Evolutionary conservation across 1,140 invertebrate genomes (phyloP).

Genomic region (Pararge aegeria): DNA sequence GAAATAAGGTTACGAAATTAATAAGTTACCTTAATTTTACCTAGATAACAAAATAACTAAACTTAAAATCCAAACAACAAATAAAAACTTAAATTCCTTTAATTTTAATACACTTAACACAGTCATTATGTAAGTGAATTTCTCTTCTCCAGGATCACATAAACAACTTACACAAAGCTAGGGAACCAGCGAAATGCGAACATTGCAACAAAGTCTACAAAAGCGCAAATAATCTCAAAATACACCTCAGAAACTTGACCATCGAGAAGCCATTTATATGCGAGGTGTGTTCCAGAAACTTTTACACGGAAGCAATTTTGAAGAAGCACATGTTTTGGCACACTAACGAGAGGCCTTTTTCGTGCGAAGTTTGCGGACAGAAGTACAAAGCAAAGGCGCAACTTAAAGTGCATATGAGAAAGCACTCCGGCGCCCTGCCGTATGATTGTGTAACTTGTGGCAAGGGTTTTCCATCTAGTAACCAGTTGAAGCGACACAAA

Average conservation of each 20-base stretch:
- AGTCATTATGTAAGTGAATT: too few species aligned
- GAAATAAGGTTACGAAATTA: too few species aligned
- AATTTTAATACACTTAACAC: too few species aligned
- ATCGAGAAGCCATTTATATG: conserved; percentile 44
- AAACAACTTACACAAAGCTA: conserved; percentile 33
- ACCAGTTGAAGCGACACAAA: neutral
- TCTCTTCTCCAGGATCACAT: conserved; percentile 16
- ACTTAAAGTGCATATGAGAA: conserved; percentile 44
- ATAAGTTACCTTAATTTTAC: too few species aligned
- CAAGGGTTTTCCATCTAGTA: neutral
- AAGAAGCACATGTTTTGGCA: conserved; percentile 54
- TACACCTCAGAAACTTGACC: conserved; percentile 39
- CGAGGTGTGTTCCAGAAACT: conserved; percentile 49
- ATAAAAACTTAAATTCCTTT: too few species aligned
- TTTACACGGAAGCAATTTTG: conserved; percentile 28
- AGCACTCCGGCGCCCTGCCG: conserved; percentile 35
- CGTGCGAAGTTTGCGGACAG: conserved; percentile 45
- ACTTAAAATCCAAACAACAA: too few species aligned
- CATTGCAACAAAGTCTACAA: conserved; percentile 58
- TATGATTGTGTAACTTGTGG: neutral
- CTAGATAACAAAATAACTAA: too few species aligned
- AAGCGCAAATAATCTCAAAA: conserved; percentile 34
- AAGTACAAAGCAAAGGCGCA: conserved; percentile 48
- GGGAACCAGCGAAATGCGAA: conserved; percentile 39
- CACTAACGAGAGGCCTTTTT: conserved; percentile 41